phyloP scores from a whole-genome alignment of 2,888 invertebrate genomes.

The Drosophila parthenogenetica region DNA sequence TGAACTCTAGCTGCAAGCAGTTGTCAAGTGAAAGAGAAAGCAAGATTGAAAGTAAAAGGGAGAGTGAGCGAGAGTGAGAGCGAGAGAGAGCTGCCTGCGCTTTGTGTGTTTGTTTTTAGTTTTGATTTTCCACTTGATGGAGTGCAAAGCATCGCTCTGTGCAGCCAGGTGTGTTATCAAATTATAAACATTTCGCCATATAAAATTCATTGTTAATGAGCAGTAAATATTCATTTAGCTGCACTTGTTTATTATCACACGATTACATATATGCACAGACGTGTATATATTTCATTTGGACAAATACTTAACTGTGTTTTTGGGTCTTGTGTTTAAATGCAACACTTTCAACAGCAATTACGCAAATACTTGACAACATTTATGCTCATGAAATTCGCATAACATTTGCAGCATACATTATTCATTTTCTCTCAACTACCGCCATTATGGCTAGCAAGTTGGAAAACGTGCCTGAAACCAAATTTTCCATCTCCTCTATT shows the following conservation, averaged over 20 bases:
- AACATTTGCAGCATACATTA: constrained; percentile 36
- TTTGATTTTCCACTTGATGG: constrained; percentile 79
- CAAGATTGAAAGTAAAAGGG: not conserved
- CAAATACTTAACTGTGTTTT: constrained; percentile 4
- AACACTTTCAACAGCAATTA: constrained; percentile 41
- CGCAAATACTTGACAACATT: constrained; percentile 53
- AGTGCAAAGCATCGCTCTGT: constrained; percentile 67
- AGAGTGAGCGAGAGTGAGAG: not conserved
- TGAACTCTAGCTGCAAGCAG: constrained; percentile 9
- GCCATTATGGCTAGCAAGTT: constrained; percentile 55
- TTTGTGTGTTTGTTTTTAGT: constrained; percentile 42
- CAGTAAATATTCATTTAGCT: constrained; percentile 34
- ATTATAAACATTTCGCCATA: constrained; percentile 63
- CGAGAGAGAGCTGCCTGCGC: not conserved
- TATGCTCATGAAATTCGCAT: constrained; percentile 45
- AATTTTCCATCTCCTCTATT: constrained; percentile 17
- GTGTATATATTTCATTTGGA: not conserved
- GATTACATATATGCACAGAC: not conserved
- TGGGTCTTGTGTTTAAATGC: constrained; percentile 23
- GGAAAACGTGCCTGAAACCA: constrained; percentile 63
- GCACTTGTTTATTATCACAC: constrained; percentile 3
- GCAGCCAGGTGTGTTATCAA: constrained; percentile 70
- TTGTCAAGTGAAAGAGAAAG: not conserved
- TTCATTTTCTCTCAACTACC: constrained; percentile 47
- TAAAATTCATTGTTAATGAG: constrained; percentile 68